These are phyloP conservation scores for Macrophya annulata DNA, from an alignment of 2,888 invertebrate species.

Conservation along the genomic window DNA sequence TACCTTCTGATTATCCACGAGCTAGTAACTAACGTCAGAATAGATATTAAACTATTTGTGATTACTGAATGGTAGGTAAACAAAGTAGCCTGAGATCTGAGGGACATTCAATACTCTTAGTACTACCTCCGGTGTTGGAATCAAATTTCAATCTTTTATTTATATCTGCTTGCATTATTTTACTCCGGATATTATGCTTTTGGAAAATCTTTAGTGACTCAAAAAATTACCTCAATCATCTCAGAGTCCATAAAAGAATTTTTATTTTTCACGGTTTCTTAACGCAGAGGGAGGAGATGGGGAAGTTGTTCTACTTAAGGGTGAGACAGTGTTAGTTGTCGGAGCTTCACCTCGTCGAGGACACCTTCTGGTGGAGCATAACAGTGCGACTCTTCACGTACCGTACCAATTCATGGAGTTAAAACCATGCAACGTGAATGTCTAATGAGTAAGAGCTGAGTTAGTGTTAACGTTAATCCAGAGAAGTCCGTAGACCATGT, in stretches of 20 bases:
- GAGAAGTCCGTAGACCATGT: constrained; percentile 14
- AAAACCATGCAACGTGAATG: constrained; percentile 80
- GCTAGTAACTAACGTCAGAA: neutral
- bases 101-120: neutral
- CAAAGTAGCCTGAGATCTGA: neutral
- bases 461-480: constrained; percentile 18
- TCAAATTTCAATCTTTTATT: neutral
- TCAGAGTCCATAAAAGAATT: neutral
- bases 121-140: neutral
- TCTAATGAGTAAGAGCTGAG: constrained; percentile 65
- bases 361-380: constrained; percentile 93
- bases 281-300: constrained; percentile 79
- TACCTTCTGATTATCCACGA: neutral
- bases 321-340: constrained; percentile 93
- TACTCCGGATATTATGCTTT: neutral
- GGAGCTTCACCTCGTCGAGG: constrained; percentile 94
- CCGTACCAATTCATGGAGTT: constrained; percentile 93
- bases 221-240: too few relatives aligned
- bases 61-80: neutral
- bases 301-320: constrained; percentile 87
- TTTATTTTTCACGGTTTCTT: constrained; percentile 53
- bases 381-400: constrained; percentile 87
- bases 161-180: neutral
- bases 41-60: neutral
- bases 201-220: neutral